A percentile compares a stretch with the other conserved stretches of the same genome.
Evolutionary conservation across 2,113 vertebrate genomes (phyloP).

Genomic region (Himantopus leucocephalus): DNA sequence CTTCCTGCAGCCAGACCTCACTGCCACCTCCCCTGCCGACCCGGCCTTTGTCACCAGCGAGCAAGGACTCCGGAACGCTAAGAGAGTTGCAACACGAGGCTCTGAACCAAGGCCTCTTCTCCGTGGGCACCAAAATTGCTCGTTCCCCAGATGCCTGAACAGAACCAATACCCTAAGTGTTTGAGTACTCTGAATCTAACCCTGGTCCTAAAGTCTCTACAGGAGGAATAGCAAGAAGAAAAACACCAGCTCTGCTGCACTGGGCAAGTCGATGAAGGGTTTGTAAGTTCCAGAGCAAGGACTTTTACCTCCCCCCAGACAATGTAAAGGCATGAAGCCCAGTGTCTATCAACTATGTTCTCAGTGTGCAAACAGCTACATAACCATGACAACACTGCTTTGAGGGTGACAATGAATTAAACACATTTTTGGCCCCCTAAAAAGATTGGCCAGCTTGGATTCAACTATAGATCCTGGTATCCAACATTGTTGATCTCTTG

Average conservation of each 20-base stretch:
- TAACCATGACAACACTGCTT: not conserved
- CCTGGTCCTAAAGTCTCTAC: not conserved
- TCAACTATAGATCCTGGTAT: not conserved
- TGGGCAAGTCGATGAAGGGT: not conserved
- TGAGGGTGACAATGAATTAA: not conserved
- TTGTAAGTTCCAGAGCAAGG: not conserved
- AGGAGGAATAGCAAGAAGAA: not conserved
- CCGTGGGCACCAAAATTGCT: not conserved
- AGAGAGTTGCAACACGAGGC: not conserved
- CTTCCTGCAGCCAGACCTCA: not conserved
- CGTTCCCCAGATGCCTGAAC: fast-evolving
- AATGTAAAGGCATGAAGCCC: not conserved
- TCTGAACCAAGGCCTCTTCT: not conserved
- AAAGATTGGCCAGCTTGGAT: not conserved
- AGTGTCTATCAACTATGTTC: not conserved
- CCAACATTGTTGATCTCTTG: not conserved
- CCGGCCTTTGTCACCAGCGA: not conserved
- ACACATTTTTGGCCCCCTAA: not conserved
- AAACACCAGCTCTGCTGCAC: not conserved
- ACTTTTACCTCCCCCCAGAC: not conserved
- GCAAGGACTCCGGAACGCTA: not conserved
- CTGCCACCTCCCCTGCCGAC: not conserved
- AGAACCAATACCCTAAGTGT: not conserved
- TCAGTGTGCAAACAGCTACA: not conserved
- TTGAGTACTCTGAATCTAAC: not conserved